Evolutionary conservation across 2,113 vertebrate species (phyloP).

Genomic region (Melanostigma gelatinosum): DNA sequence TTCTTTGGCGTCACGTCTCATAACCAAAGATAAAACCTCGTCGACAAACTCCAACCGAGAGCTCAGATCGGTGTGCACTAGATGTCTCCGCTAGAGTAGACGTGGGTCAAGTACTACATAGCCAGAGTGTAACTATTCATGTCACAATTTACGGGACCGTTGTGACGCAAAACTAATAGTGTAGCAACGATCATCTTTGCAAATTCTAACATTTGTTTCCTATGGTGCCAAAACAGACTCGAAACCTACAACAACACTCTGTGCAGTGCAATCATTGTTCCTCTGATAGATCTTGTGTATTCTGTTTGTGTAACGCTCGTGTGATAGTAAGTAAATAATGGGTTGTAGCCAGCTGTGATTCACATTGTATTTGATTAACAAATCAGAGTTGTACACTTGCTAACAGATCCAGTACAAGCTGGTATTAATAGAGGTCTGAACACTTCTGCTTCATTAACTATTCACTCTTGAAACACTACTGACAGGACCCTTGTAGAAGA

Average conservation of each 20-base stretch:
- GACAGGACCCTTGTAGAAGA: neutral
- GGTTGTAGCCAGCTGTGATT: neutral
- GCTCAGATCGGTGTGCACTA: neutral
- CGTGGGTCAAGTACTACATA: neutral
- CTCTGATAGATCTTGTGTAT: neutral
- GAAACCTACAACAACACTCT: neutral
- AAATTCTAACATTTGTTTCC: neutral
- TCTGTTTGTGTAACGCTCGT: neutral
- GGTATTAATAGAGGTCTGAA: neutral
- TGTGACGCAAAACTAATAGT: neutral
- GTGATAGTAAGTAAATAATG: neutral
- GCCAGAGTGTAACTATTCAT: neutral
- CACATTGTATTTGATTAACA: slow-evolving; percentile 1
- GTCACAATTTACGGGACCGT: neutral
- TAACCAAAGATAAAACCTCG: neutral
- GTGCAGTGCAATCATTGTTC: neutral
- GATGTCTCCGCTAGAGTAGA: neutral
- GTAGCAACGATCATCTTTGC: neutral
- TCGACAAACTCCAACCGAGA: neutral
- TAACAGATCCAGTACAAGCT: neutral
- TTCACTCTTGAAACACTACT: neutral
- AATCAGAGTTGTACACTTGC: neutral
- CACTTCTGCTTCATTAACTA: neutral
- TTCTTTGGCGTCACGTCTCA: neutral
- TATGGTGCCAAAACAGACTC: neutral